Percentiles rank a stretch among this genome's conserved stretches.
Evolutionary conservation across 2,888 invertebrate species (phyloP).

Genomic region (Patella caerulea): DNA sequence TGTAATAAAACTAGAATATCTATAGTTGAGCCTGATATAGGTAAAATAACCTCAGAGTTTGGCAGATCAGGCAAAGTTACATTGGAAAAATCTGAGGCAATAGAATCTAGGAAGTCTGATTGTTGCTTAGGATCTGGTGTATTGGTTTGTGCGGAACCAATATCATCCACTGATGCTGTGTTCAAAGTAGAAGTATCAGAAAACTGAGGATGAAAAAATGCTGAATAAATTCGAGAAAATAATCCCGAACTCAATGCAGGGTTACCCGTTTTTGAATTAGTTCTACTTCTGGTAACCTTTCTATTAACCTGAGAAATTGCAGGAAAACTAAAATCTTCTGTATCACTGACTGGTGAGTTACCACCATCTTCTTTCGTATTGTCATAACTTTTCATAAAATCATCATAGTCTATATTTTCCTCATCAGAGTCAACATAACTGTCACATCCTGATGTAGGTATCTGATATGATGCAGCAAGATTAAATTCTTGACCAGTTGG

Average conservation of each 20-base stretch:
- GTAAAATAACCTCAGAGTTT: constrained; percentile 36
- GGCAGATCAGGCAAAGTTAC: constrained; percentile 29
- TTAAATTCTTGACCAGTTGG: too few species aligned
- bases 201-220: background rate
- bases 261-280: background rate
- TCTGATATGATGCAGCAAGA: too few species aligned
- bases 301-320: background rate
- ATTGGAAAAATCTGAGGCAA: constrained; percentile 24
- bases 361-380: background rate
- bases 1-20: constrained; percentile 58
- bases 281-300: background rate
- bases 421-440: background rate
- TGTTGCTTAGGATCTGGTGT: background rate
- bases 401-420: background rate
- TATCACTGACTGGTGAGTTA: constrained; percentile 2
- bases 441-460: too few species aligned
- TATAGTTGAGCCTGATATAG: constrained; percentile 54
- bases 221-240: background rate
- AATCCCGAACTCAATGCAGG: constrained; percentile 5
- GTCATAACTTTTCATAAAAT: background rate
- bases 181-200: background rate
- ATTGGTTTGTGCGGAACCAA: background rate
- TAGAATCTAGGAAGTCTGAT: constrained; percentile 30
- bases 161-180: constrained; percentile 12
- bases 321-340: constrained; percentile 16